phyloP scores from a whole-genome alignment of 2,888 invertebrate species.

The Acleris sparsana region DNA sequence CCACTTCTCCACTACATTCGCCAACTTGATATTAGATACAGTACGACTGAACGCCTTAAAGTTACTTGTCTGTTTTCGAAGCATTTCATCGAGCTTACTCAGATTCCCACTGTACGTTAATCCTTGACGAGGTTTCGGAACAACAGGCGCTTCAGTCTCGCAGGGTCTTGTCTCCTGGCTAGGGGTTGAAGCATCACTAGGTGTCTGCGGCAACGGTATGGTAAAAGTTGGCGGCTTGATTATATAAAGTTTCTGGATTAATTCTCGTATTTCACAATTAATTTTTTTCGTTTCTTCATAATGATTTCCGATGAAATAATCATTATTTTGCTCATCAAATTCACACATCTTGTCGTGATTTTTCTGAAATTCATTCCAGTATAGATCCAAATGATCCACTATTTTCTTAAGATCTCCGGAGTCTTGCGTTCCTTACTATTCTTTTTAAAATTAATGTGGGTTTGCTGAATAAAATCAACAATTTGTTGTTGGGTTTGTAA shows the following conservation, averaged over 20 bases:
- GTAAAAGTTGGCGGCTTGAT: too few relatives aligned
- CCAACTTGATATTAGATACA: not conserved
- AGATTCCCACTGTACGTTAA: not conserved
- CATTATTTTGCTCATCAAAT: too few relatives aligned
- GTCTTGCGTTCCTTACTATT: constrained; percentile 25
- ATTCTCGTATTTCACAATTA: too few relatives aligned
- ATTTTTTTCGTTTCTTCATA: too few relatives aligned
- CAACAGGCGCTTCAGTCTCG: not conserved
- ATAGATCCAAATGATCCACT: constrained; percentile 4
- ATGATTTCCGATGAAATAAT: too few relatives aligned
- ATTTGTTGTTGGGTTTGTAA: too few relatives aligned
- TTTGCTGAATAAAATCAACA: too few relatives aligned
- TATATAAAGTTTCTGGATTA: too few relatives aligned
- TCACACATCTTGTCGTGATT: too few relatives aligned
- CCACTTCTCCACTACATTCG: not conserved
- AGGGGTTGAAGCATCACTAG: too few relatives aligned
- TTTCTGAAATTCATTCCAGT: constrained; percentile 9
- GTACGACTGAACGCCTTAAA: constrained; percentile 4
- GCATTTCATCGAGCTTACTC: constrained; percentile 6
- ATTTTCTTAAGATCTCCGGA: constrained; percentile 3
- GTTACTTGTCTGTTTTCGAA: constrained; percentile 4
- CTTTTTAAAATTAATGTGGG: constrained; percentile 21
- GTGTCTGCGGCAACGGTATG: too few relatives aligned
- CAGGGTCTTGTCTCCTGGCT: not conserved
- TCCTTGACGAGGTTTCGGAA: too few relatives aligned